Percentiles rank a stretch among this genome's conserved stretches.
These are phyloP conservation scores for Hormaphis cornu DNA, from an alignment of 1,140 invertebrate genomes.

Conservation along the genomic window DNA sequence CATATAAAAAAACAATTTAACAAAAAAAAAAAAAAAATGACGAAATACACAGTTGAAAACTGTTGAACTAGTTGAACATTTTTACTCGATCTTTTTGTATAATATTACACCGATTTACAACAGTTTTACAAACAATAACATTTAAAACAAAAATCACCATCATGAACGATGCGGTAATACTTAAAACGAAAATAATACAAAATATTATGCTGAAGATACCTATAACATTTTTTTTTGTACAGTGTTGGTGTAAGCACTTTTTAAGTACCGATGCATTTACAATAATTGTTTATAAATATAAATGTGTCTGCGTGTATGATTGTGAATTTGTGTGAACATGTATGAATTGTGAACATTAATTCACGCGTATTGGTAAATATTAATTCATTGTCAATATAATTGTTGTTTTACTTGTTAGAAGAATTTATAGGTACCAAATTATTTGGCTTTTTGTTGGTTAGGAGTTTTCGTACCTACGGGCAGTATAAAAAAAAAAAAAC, in stretches of 20 bases:
- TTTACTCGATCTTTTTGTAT: not conserved
- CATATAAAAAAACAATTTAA: constrained; percentile 32
- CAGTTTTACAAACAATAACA: constrained; percentile 3
- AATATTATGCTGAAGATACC: no score
- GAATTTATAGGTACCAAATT: no score
- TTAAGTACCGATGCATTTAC: not conserved
- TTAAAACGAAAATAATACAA: not conserved
- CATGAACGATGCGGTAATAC: not conserved
- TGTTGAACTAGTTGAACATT: not conserved
- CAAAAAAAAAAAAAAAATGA: constrained; percentile 22
- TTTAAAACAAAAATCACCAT: constrained; percentile 11
- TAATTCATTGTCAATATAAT: not conserved
- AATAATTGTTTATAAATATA: not conserved
- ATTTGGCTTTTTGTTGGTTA: no score
- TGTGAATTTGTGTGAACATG: no score
- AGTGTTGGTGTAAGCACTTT: no score
- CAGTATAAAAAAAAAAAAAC: no score
- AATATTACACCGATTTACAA: no score
- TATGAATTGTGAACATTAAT: no score
- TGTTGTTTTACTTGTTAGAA: no score
- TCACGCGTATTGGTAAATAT: not conserved
- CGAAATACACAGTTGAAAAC: constrained; percentile 29
- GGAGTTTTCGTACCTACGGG: no score
- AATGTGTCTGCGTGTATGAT: not conserved
- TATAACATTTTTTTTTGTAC: no score